Conservation (phyloP, 2,888 invertebrate species). For the Rhagonycha lutea region DNA sequence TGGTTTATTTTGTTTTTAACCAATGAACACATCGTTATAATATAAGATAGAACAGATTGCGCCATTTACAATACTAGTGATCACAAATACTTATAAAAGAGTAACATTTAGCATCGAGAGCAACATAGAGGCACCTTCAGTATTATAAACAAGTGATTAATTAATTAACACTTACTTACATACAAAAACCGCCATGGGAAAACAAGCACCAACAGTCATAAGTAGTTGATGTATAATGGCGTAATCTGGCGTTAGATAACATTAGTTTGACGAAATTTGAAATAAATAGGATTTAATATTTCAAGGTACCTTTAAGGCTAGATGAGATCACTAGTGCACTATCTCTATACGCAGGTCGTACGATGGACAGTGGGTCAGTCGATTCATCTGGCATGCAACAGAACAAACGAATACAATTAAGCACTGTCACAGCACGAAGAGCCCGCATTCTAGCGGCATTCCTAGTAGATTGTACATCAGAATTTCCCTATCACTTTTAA, state of each 20-base stretch:
- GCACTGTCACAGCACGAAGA: conserved; percentile 44
- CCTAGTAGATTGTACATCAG: conserved; percentile 32
- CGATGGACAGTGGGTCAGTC: conserved; percentile 41
- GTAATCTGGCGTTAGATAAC: conserved; percentile 50
- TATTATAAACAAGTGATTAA: conserved; percentile 16
- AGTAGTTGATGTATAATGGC: conserved; percentile 52
- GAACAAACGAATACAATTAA: conserved; percentile 40
- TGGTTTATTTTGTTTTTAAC: conserved; percentile 53
- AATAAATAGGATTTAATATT: conserved; percentile 51
- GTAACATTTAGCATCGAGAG: conserved; percentile 18
- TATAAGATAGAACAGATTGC: conserved; percentile 50
- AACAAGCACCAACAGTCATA: conserved; percentile 50
- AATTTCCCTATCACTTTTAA: conserved; percentile 50
- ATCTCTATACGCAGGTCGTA: conserved; percentile 49
- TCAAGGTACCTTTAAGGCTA: conserved; percentile 56
- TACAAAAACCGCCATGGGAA: conserved; percentile 40
- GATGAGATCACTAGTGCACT: conserved; percentile 56
- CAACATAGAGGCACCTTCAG: conserved; percentile 22
- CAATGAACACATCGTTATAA: conserved; percentile 56
- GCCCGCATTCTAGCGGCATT: conserved; percentile 34
- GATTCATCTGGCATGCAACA: conserved; percentile 34
- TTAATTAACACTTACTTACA: conserved; percentile 16
- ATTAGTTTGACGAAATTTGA: conserved; percentile 43
- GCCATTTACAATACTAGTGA: conserved; percentile 48
- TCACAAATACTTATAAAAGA: conserved; percentile 27